Evolutionary conservation across 1,140 invertebrate genomes (phyloP), one percentile per base, ranked within the genome.

Genomic region (Scaptodrosophila lebanonensis): DNA sequence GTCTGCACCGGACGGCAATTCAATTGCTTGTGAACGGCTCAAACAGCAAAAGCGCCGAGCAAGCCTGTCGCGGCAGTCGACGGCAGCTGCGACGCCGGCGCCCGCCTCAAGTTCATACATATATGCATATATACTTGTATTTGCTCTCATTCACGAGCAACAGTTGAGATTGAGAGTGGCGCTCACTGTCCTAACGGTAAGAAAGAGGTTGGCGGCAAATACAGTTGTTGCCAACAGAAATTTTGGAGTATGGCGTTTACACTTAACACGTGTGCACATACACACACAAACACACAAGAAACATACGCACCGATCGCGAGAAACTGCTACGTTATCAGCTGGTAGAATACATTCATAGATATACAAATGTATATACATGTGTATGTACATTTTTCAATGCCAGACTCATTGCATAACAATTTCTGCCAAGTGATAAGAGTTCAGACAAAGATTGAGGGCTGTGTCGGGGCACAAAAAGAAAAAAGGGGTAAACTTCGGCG

Each of bases 1-100:
- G 83, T 85, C 83, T 85, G 77, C 48, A 84, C 83, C 83, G 83
- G 58, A 73, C 75, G 70, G 73, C 83, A 69, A 85, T 65, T 84
- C 45, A 82, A 85, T 73, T 71, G 83, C 75, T 85, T 82, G 72
- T 85, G 82, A 72, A 76, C 56, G 35, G 15, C 48, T 43, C 13
- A 45, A n/a, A 42, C 13, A 49, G 29, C 49, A 12, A 35, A 39
- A 49, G 27, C 42, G 18, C 35, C 76, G 50, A 82, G 50, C 75
- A 69, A 79, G 75, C 65, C 65, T 82, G 67, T 43, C 29, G 16
- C 33, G 45, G 65, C 25, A 38, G 43, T 25, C 27, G 35, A 1
- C 35, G 32, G 12, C 47, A 32, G 20, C 17, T 60, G 8, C 58
- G 35, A 32, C 18, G 36, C 18, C 62, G 42, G 27, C 51, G 30